These are phyloP conservation scores for Barbus barbus DNA, from an alignment of 2,113 vertebrate species.

Conservation along the genomic window DNA sequence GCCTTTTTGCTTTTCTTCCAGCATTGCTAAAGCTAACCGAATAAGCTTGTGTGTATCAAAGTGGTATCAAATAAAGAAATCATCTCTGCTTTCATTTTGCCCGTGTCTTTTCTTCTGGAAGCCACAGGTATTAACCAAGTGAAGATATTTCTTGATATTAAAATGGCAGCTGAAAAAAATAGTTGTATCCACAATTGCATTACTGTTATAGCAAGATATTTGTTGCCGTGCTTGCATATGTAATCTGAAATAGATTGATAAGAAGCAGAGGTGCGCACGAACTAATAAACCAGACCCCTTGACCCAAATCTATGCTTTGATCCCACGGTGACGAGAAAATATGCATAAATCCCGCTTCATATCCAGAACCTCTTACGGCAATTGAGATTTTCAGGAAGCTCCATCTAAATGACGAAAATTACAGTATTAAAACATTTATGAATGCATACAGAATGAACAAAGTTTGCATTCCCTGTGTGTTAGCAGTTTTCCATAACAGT, in stretches of 20 bases:
- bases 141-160: slow-evolving; percentile 31
- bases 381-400: slow-evolving; percentile 22
- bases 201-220: slow-evolving; percentile 24
- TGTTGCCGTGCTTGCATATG: slow-evolving; percentile 26
- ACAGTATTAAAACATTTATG: slow-evolving; percentile 46
- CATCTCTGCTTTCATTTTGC: slow-evolving; percentile 36
- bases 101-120: slow-evolving; percentile 29
- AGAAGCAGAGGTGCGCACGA: slow-evolving; percentile 1
- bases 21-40: slow-evolving; percentile 32
- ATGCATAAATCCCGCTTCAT: slow-evolving; percentile 33
- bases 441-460: slow-evolving; percentile 17
- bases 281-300: slow-evolving; percentile 45
- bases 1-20: not conserved
- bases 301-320: slow-evolving; percentile 39
- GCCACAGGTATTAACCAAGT: slow-evolving; percentile 11
- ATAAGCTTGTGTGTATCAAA: slow-evolving; percentile 34
- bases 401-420: slow-evolving; percentile 19
- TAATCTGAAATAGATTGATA: slow-evolving; percentile 37
- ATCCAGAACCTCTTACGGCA: not conserved
- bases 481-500: slow-evolving; percentile 33
- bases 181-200: slow-evolving; percentile 24
- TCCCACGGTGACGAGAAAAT: not conserved
- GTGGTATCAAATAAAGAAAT: slow-evolving; percentile 41
- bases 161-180: slow-evolving; percentile 21
- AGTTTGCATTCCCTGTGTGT: slow-evolving; percentile 9